Percentiles rank a stretch among this genome's conserved stretches.
These are phyloP conservation scores for Tineola bisselliella DNA, from an alignment of 2,888 invertebrate genomes.

Conservation along the genomic window DNA sequence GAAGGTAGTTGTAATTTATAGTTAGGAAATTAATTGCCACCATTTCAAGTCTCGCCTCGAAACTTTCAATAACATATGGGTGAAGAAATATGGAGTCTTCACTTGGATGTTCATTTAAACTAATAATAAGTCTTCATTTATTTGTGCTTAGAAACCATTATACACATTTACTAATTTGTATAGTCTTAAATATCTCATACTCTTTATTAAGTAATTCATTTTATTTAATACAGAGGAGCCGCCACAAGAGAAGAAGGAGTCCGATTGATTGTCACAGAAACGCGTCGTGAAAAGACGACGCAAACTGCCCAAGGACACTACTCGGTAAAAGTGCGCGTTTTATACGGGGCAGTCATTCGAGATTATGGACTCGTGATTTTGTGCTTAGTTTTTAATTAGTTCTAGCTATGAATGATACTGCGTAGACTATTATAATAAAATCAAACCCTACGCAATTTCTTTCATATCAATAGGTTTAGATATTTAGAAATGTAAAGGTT, in stretches of 20 bases:
- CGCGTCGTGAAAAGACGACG: constrained; percentile 63
- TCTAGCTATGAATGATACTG: no score
- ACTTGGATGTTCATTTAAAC: no score
- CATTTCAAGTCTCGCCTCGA: neutral
- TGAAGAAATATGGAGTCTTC: no score
- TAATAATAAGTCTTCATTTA: no score
- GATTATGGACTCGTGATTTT: no score
- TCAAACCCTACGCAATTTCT: no score
- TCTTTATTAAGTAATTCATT: neutral
- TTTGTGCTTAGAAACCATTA: neutral
- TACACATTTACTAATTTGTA: neutral
- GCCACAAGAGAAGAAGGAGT: constrained; percentile 52
- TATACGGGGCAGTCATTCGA: constrained; percentile 13
- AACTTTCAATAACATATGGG: no score
- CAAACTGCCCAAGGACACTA: constrained; percentile 31
- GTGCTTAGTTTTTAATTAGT: no score
- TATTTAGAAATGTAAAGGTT: no score
- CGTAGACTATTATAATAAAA: no score
- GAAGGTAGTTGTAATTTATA: neutral
- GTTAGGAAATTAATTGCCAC: neutral
- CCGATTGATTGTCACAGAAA: constrained; percentile 61
- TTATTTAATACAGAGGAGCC: constrained; percentile 39
- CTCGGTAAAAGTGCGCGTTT: constrained; percentile 25
- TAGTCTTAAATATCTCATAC: neutral
- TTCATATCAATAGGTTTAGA: no score